Evolutionary conservation across 2,888 invertebrate species (phyloP).

Genomic region (Lasioglossum figueresi): DNA sequence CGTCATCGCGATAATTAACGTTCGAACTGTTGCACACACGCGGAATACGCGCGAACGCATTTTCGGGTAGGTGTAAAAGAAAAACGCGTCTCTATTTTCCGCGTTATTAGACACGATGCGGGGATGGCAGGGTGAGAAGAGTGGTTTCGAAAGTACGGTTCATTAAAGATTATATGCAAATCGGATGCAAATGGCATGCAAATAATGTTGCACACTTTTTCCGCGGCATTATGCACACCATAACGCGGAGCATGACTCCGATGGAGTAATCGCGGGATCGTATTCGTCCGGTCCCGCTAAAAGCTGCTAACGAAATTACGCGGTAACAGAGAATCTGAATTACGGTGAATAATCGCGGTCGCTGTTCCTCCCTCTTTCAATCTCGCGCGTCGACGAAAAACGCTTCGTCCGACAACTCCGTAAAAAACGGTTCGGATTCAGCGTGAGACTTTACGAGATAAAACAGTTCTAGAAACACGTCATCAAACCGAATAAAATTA

Average conservation of each 20-base stretch:
- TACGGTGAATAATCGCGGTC: slow-evolving; percentile 17
- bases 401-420: background rate
- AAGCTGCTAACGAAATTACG: slow-evolving; percentile 42
- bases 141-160: slow-evolving; percentile 30
- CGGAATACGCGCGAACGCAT: background rate
- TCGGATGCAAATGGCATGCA: slow-evolving; percentile 50
- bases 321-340: slow-evolving; percentile 29
- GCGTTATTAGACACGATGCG: slow-evolving; percentile 16
- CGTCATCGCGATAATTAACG: background rate
- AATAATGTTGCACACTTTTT: slow-evolving; percentile 50
- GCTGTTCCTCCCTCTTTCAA: background rate
- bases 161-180: slow-evolving; percentile 58
- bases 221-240: slow-evolving; percentile 35
- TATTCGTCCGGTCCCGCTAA: slow-evolving; percentile 20
- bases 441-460: background rate
- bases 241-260: slow-evolving; percentile 31
- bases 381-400: background rate
- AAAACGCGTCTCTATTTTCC: slow-evolving; percentile 2
- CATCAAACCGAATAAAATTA: background rate
- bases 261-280: slow-evolving; percentile 29
- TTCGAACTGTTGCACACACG: background rate
- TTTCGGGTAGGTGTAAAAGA: slow-evolving; percentile 18
- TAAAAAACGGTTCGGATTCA: background rate
- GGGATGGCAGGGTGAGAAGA: background rate
- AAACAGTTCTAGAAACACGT: background rate